These are phyloP conservation scores for Drosophila cracens DNA, from an alignment of 2,888 invertebrate genomes.

Conservation along the genomic window DNA sequence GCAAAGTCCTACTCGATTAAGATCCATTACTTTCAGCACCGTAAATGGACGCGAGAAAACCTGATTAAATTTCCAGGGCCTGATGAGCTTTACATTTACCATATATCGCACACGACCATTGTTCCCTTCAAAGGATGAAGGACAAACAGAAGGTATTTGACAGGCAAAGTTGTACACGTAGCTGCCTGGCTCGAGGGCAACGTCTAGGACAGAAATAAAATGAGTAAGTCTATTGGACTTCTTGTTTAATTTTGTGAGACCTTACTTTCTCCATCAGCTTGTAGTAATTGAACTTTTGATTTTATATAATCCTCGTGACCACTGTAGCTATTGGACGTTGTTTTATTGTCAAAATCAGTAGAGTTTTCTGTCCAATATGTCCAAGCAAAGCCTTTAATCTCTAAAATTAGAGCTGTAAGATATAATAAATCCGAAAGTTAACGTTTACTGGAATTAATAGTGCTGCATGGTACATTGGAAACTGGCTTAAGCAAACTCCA, in stretches of 20 bases:
- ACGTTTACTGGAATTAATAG: not conserved
- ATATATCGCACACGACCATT: conserved; percentile 87
- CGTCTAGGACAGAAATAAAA: conserved; percentile 18
- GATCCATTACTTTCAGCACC: conserved; percentile 91
- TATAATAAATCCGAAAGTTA: not conserved
- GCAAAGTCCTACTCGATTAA: conserved; percentile 82
- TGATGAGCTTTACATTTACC: conserved; percentile 89
- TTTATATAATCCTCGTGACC: conserved; percentile 61
- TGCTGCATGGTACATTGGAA: not conserved
- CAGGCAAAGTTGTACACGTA: conserved; percentile 86
- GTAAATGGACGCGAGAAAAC: conserved; percentile 89
- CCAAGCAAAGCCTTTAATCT: conserved; percentile 59
- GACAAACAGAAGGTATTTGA: conserved; percentile 85
- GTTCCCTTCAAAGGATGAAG: conserved; percentile 86
- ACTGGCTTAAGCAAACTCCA: not conserved
- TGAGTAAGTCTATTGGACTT: not conserved
- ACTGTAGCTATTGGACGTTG: conserved; percentile 31
- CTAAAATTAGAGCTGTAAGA: conserved; percentile 50
- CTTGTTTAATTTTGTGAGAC: not conserved
- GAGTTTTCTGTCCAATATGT: conserved; percentile 48
- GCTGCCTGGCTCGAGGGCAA: conserved; percentile 84
- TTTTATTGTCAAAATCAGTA: conserved; percentile 22
- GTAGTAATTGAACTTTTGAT: conserved; percentile 52
- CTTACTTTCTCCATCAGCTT: conserved; percentile 24
- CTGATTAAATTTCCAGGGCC: conserved; percentile 93